Evolutionary conservation across 2,113 vertebrate genomes (phyloP), one percentile per base, ranked within the genome.

Genomic region (Tetrax tetrax): DNA sequence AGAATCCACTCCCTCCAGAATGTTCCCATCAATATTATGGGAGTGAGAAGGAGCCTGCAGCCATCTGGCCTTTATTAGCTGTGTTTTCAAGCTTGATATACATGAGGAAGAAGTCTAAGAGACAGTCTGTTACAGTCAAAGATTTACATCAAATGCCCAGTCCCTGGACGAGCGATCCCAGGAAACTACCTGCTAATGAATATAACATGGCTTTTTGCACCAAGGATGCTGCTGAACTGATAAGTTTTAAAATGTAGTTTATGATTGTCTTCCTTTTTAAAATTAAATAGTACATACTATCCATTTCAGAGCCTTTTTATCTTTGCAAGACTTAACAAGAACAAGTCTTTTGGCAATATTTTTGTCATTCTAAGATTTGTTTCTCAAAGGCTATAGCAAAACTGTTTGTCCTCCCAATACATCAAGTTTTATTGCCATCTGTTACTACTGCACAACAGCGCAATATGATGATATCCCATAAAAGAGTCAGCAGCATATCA

Each of bases 1-100:
- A 88, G 83, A 56, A 79, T 69, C 71, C 90, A 83, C 60, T 57
- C 22, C 90, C 76, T 77, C 87, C 78, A 90, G 92, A 78, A 86
- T 70, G 93, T 95, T 90, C 61, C 59, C 69, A 48, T 75, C 33
- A 87, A 47, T 74, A 50, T 93, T 69, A 87, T 25, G 79, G 60
- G 87, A 96, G 87, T 87, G 89, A 97, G 95, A 93, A 93, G 94
- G 90, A 96, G 93, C 69, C 76, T 84, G 79, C n/a, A 90, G 91
- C 95, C 96, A 97, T 97, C 96, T 97, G 97, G 95, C 86, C 95
- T 90, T 96, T 87, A 92, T 97, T 97, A 97, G 59, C 83, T 81
- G 24, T 79, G 50, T 78, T 82, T 81, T 83, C 87, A 96, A 83
- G 80, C 84, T 61, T 83, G 75, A 81, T 84, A 25, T 77, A 70